Percentiles rank a stretch among this genome's conserved stretches.
These are phyloP conservation scores for Mesitornis unicolor DNA, from an alignment of 2,113 vertebrate species.

Conservation along the genomic window DNA sequence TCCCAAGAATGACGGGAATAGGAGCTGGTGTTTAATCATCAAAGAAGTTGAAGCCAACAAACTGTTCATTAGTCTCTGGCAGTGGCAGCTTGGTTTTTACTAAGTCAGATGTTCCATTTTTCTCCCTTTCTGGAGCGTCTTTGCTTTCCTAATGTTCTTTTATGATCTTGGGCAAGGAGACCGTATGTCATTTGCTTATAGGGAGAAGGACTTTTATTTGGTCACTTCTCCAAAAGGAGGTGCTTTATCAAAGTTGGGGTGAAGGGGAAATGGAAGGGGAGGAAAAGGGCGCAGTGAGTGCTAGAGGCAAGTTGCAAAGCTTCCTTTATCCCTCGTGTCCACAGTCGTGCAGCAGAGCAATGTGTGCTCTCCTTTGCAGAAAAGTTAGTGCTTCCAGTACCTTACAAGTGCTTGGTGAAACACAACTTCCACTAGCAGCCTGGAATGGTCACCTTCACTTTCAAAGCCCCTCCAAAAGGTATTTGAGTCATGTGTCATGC, in stretches of 20 bases:
- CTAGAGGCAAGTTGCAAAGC: background rate
- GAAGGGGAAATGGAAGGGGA: background rate
- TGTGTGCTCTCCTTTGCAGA: background rate
- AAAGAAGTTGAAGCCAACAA: slow-evolving; percentile 63
- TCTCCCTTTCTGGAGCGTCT: slow-evolving; percentile 49
- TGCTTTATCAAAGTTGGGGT: slow-evolving; percentile 5
- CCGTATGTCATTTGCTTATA: slow-evolving; percentile 32
- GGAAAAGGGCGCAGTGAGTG: background rate
- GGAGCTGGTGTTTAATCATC: slow-evolving; percentile 64
- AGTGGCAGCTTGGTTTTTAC: slow-evolving; percentile 58
- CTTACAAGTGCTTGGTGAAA: background rate
- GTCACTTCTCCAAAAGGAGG: background rate
- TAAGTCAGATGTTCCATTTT: slow-evolving; percentile 62
- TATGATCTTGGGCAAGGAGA: slow-evolving; percentile 55
- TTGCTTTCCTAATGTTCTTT: slow-evolving; percentile 60
- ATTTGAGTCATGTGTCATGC: background rate
- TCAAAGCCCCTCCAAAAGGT: background rate
- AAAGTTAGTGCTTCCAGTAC: background rate
- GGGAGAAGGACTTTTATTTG: slow-evolving; percentile 6
- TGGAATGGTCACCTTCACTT: background rate
- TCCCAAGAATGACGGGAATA: slow-evolving; percentile 44
- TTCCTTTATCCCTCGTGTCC: background rate
- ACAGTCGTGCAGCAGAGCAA: background rate
- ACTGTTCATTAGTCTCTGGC: slow-evolving; percentile 65
- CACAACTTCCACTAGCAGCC: background rate